Base-by-base conservation (phyloP, 2,888 invertebrate genomes). In the Ganaspis brasiliensis region DNA sequence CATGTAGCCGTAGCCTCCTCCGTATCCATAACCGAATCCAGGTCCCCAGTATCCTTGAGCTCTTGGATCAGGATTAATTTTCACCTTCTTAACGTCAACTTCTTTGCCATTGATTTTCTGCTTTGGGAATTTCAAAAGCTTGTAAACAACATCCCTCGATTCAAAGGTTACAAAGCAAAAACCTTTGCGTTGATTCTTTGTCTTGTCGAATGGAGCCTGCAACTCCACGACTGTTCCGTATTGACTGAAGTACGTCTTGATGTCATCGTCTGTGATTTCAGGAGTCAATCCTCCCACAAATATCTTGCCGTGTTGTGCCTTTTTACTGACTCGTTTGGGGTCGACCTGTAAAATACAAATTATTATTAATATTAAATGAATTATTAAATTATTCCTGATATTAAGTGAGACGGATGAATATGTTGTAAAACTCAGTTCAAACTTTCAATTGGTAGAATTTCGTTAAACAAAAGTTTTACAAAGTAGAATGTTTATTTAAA, bases 121-220 rank as follows among this genome's bases (percentile, higher is more conserved):
- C 85, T 94, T 94, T 8, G 93, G 93, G 24, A 92, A 92, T 84
- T 93, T 93, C 63, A 93, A 88, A 71, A 93, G 91, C 83, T 94
- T 93, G 84, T 93, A 93, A 14, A 94, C 94, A 5, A 93, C 92
- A 79, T 93, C 93, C 83, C 94, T 93, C 49, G 93, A 93, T 80
- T 94, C 94, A 86, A 94, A 95, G n/a, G 94, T 94, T 77, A 95
- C 93, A 88, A 95, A 95, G 86, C 94, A 94, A 88, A 94, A 95
- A 19, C 93, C 93, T 83, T 94, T 93, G 77, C 94, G 92, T 83
- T 94, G 94, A 84, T 94, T 94, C 89, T 94, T 94, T 79, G 93
- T 91, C 88, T 94, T 94, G 89, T 95, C 95, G 85, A 93, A 94
- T n/a, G 95, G 95, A 76, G 94, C 92, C 86, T 95, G 94, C 56